A percentile compares a stretch with the other conserved stretches of the same genome.
Conservation (phyloP, 2,888 invertebrate genomes). For the Charanyca ferruginea region DNA sequence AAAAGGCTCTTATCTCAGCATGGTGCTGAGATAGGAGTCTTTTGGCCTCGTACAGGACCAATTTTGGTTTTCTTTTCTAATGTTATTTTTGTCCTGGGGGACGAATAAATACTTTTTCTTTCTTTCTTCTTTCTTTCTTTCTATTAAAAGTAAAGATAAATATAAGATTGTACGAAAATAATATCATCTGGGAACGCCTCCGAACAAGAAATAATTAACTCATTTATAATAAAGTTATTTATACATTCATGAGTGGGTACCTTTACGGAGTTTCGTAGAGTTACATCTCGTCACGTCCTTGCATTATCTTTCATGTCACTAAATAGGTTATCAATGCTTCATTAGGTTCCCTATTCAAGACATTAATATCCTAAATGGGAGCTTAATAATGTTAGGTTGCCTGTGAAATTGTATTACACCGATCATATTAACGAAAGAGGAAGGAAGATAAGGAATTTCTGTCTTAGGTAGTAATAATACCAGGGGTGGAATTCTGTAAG, state of each 20-base stretch:
- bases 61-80: too few species aligned
- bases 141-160: too few species aligned
- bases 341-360: neutral
- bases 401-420: too few species aligned
- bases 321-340: constrained; percentile 18
- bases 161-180: too few species aligned
- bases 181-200: neutral
- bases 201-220: neutral
- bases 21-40: too few species aligned
- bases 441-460: neutral
- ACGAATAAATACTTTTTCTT: too few species aligned
- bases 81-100: too few species aligned
- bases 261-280: neutral
- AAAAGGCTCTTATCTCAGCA: too few species aligned
- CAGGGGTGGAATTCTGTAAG: too few species aligned
- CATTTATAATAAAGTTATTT: neutral
- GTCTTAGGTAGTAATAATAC: neutral
- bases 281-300: neutral
- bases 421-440: constrained; percentile 16
- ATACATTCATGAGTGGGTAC: neutral
- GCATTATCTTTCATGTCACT: constrained; percentile 5
- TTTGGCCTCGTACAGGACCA: too few species aligned
- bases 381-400: constrained; percentile 4
- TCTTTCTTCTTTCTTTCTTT: too few species aligned
- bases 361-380: constrained; percentile 1